Evolutionary conservation across 2,797 vertebrate species (phyloP).

Genomic region (Enteromius argenteus): DNA sequence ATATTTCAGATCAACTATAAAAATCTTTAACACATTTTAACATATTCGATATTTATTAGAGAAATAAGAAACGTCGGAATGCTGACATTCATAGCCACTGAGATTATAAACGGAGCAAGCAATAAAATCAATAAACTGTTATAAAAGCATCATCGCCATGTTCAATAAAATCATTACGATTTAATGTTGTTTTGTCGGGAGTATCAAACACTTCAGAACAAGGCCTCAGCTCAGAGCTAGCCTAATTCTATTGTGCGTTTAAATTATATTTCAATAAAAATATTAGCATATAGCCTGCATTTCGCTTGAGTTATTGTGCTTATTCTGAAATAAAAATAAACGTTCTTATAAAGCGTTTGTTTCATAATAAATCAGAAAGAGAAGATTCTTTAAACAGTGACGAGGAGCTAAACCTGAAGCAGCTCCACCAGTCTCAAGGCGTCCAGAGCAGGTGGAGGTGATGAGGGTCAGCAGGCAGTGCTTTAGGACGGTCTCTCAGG

Average conservation of each 20-base stretch:
- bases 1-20: background rate
- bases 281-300: background rate
- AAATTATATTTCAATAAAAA: background rate
- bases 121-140: background rate
- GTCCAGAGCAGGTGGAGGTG: background rate
- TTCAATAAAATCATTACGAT: background rate
- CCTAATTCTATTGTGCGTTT: background rate
- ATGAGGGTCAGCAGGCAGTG: no score
- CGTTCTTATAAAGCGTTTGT: no score
- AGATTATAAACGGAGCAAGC: no score
- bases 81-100: no score
- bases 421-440: no score
- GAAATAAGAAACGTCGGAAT: background rate
- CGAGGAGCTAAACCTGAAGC: no score
- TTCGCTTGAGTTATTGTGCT: background rate
- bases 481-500: background rate
- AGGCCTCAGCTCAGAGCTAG: background rate
- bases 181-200: background rate
- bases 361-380: background rate
- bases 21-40: background rate
- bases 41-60: background rate
- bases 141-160: background rate
- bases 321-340: no score
- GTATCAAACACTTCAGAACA: background rate
- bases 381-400: no score